Base-by-base conservation (phyloP, 2,888 invertebrate genomes). In the Eudemis profundana region DNA sequence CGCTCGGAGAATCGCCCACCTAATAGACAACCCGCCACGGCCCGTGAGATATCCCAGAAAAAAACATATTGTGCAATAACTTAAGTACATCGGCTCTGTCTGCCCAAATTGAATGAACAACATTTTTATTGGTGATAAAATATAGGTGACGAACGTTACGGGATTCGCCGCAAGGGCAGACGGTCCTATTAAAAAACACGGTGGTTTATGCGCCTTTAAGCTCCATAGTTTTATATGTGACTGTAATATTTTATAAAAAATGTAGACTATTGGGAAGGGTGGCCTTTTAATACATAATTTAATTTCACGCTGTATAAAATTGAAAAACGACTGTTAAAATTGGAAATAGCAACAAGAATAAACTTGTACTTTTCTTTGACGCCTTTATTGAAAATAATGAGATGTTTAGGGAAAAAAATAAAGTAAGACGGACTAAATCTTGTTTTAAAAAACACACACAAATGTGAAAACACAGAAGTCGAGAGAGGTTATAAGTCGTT, bases 121-220 rank as follows among this genome's bases (percentile, higher is more conserved):
- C 82, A 80, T 74, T 87, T 87, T 88, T 86, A 87, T 85, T 73
- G 76, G 74, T 78, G 72, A 83, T 88, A 83, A 87, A 87, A 83
- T 84, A 85, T 81, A 73, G 71, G 71, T 67, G 69, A 66, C 68
- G 68, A 68, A 74, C 72, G 74, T 74, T 70, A 73, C 46, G 59
- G 59, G 46, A 29, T 53, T 53, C 59, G 17, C 15, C 56, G 40
- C 49, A 40, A 65, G 59, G 51, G 51, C 17, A 38, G 51, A 19
- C 33, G 29, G 44, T 7, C 17, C 56, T 29, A n/a, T 56, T 3
- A 17, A 4, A 44, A 42, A 15, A 42, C 3, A 8, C 3, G 29
- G 10, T 29, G 27, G 49, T 19, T 19, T 21, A 44, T 33, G 33
- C 8, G 8, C 7, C 10, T 8, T 0, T 44, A 44, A n/a, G 46